Percentiles rank a stretch among this genome's conserved stretches.
phyloP scores from a whole-genome alignment of 2,797 vertebrate species.

The Pipistrellus pipistrellus region DNA sequence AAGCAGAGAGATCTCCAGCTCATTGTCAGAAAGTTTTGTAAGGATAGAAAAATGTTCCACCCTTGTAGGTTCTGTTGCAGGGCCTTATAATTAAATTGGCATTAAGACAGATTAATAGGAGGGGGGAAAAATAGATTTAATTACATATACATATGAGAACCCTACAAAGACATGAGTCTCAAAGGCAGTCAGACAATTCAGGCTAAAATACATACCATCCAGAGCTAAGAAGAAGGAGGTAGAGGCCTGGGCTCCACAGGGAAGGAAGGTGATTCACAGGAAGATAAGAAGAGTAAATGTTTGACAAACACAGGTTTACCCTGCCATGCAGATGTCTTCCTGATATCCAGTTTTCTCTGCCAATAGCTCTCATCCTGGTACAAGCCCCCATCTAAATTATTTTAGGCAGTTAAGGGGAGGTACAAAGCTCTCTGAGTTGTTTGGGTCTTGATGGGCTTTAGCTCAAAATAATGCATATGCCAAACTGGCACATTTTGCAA shows the following conservation, averaged over 20 bases:
- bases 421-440: not conserved
- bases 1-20: not conserved
- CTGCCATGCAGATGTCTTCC: not conserved
- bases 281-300: not conserved
- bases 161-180: not conserved
- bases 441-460: not conserved
- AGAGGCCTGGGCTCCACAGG: not conserved
- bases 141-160: not conserved
- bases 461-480: not conserved
- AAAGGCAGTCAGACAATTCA: not conserved
- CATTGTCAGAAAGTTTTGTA: not conserved
- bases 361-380: not conserved
- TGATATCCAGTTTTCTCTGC: not conserved
- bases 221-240: not conserved
- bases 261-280: too few species aligned
- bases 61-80: not conserved
- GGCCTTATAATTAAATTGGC: not conserved
- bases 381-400: not conserved
- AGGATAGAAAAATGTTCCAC: not conserved
- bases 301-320: not conserved
- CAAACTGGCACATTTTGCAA: not conserved
- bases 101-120: not conserved
- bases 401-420: not conserved
- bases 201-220: not conserved
- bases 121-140: too few species aligned